Base-by-base conservation (phyloP, 2,113 vertebrate genomes). In the Atlantisia rogersi region DNA sequence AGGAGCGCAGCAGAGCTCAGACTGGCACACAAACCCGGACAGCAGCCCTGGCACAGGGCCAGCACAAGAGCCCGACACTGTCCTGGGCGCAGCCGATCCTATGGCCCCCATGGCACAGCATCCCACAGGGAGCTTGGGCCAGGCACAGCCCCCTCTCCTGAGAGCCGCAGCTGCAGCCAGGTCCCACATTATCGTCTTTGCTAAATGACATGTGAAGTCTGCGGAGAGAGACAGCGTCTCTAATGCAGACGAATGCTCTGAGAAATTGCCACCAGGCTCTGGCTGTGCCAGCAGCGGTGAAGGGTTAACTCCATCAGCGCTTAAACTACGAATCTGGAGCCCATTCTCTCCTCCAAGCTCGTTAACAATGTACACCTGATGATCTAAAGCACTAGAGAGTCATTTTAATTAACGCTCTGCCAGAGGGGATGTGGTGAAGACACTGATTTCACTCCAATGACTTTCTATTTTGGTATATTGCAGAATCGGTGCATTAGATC, bases 341-440 rank as follows among this genome's bases (percentile, higher is more conserved):
- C 73, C 64, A 35, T 96, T 95, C 86, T 91, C 69, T 89, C 87
- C 83, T 92, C 91, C 78, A 76, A 87, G 92, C 96, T 93, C 82
- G 75, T 97, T 96, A 96, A 93, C 94, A 93, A 94, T 67, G 88
- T 93, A 93, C 93, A 95, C 93, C 92, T 96, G 95, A 95, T 96
- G 95, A 96, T 95, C 93, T 91, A 92, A 94, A 94, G 95, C 93
- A 96, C 94, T 89, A 82, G 94, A 95, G 94, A 95, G 92, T 94
- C 82, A 90, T 96, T 97, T 96, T 94, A 95, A 96, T 97, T 97
- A 96, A 94, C 64, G 39, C 85, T 94, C 75, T 94, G 94, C 94
- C 90, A 93, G 95, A 90, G 85, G 95, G 95, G 94, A 94, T 96
- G 93, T 92, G 96, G 93, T 94, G 87, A 87, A 96, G 96, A 93